Evolutionary conservation across 2,888 invertebrate genomes (phyloP), one percentile per base, ranked within the genome.

Genomic region (Nipponacmea schrenckii): DNA sequence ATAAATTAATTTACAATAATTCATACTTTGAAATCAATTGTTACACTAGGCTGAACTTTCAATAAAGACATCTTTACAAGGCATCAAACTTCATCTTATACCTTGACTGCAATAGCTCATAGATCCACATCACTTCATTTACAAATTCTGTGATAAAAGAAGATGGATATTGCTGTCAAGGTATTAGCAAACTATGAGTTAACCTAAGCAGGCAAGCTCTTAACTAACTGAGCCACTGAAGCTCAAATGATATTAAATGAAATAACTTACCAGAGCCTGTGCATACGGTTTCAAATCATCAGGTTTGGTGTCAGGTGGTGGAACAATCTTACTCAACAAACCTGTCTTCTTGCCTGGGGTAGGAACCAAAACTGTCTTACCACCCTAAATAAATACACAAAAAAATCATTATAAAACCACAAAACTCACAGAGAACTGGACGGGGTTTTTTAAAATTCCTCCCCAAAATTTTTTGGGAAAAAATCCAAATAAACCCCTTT

Each of bases 301-400:
- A 45, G 91, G 91, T 2, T 90, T 91, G 75, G 92, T 92, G 69
- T 92, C 93, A 48, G 91, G 92, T 0, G 93, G 92, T 74, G 93
- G 91, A 77, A 91, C 91, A 69, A 95, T 91, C 79, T 92, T 93
- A 87, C 93, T 93, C 82, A 94, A 92, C 79, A 94, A 91, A 56
- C 94, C 94, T 67, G 91, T 91, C 80, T 92, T 92, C 68, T 94
- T 91, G 65, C 93, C 92, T 7, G 94, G 94, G 67, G 93, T 93
- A 20, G 95, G 94, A 81, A 96, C 94, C 85, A 94, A 92, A 69
- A 96, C 90, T 63, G 91, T 93, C 91, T 94, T 96, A 80, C 91
- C 89, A 77, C 93, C 91, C 89, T 93, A 90, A 75, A 80, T 67
- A 90, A 88, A 56, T 8, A 63, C 31, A 31, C 7, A 31, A 2